Evolutionary conservation across 2,797 vertebrate genomes (phyloP).

Genomic region (Psittacula derbiana): DNA sequence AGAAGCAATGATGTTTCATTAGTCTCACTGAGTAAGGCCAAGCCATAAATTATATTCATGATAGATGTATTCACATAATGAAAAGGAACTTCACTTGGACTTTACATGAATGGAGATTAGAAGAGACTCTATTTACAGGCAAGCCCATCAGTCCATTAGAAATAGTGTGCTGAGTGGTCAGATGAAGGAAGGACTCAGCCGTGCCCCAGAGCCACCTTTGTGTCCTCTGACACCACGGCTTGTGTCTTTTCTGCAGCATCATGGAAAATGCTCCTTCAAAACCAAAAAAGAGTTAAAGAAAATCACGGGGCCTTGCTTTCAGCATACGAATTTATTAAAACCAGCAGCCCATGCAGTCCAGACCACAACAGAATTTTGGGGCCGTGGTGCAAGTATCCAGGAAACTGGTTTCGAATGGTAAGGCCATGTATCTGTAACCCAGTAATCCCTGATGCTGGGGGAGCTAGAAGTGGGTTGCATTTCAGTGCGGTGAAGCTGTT

Average conservation of each 20-base stretch:
- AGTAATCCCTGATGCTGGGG: background rate
- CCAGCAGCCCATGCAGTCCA: background rate
- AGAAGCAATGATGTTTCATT: conserved; percentile 26
- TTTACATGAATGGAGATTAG: background rate
- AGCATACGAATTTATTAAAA: background rate
- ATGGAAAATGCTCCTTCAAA: background rate
- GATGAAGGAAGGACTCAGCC: background rate
- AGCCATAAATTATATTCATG: background rate
- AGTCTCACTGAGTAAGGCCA: conserved; percentile 14
- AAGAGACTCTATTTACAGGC: background rate
- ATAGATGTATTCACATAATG: background rate
- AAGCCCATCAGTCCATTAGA: background rate
- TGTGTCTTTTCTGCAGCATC: background rate
- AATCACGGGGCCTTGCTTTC: background rate
- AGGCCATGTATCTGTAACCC: background rate
- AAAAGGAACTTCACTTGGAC: conserved; percentile 9
- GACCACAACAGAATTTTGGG: background rate
- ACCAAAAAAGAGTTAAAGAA: background rate
- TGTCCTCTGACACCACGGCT: background rate
- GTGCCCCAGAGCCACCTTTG: background rate
- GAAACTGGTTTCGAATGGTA: background rate
- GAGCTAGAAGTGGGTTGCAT: background rate
- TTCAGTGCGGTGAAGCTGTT: background rate
- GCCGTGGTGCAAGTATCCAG: background rate
- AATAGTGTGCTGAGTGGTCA: background rate